phyloP scores from a whole-genome alignment of 2,113 vertebrate genomes.

The Bagarius yarrelli region DNA sequence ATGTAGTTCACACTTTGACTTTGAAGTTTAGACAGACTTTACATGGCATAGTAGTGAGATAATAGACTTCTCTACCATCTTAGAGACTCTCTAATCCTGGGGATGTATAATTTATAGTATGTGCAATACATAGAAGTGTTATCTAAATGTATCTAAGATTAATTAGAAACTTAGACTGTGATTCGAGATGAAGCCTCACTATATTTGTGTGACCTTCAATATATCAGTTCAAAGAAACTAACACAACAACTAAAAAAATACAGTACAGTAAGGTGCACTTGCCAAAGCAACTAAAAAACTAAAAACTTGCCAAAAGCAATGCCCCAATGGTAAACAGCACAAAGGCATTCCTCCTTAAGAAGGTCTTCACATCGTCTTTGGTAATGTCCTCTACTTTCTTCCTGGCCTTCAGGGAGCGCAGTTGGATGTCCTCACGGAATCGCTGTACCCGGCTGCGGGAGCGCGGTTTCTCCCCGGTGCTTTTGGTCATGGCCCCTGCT shows the following conservation, averaged over 20 bases:
- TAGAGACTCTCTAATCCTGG: not conserved
- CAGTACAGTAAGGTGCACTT: slow-evolving; percentile 57
- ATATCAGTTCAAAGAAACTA: not conserved
- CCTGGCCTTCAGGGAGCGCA: slow-evolving; percentile 89
- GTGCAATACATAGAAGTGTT: not conserved
- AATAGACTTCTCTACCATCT: not conserved
- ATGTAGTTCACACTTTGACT: not conserved
- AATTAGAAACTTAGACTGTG: not conserved
- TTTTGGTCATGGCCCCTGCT: slow-evolving; percentile 71
- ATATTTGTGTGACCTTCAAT: not conserved
- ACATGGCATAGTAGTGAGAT: not conserved
- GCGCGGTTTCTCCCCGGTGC: slow-evolving; percentile 75
- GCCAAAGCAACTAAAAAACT: too few species aligned
- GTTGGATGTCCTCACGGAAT: slow-evolving; percentile 85
- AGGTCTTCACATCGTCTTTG: slow-evolving; percentile 87
- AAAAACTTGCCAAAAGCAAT: slow-evolving; percentile 88
- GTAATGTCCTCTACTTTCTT: slow-evolving; percentile 94
- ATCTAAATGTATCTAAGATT: not conserved
- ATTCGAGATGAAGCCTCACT: not conserved
- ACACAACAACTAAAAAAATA: not conserved
- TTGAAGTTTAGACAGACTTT: not conserved
- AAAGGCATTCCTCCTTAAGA: slow-evolving; percentile 89
- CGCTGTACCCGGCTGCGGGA: slow-evolving; percentile 81
- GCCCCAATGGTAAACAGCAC: slow-evolving; percentile 90
- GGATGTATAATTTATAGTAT: not conserved